phyloP scores from a whole-genome alignment of 2,888 invertebrate species.

The Gordius sp. region DNA sequence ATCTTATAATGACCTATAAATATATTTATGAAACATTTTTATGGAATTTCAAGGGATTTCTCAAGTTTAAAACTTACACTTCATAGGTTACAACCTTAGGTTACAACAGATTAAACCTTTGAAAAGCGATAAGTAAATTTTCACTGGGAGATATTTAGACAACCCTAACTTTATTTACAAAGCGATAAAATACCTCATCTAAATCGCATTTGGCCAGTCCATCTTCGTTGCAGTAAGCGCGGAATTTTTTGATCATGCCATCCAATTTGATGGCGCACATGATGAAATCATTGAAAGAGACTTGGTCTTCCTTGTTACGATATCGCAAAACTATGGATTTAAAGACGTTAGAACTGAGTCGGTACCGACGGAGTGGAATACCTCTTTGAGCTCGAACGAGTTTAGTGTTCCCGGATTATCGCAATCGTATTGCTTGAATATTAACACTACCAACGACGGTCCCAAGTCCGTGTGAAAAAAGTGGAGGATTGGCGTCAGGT shows the following conservation, averaged over 20 bases:
- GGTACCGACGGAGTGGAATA: conserved; percentile 61
- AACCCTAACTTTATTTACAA: too few relatives aligned
- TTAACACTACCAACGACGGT: too few relatives aligned
- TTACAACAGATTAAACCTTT: too few relatives aligned
- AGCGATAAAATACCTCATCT: too few relatives aligned
- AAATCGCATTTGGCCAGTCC: conserved; percentile 53
- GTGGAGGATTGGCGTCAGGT: too few relatives aligned
- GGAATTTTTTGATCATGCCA: conserved; percentile 59
- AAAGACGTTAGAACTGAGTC: conserved; percentile 58
- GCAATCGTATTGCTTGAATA: conserved; percentile 55
- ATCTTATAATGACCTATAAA: too few relatives aligned
- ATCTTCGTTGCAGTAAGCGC: conserved; percentile 30
- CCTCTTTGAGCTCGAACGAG: conserved; percentile 53
- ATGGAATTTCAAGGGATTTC: too few relatives aligned
- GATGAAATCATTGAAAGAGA: conserved; percentile 74
- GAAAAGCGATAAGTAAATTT: too few relatives aligned
- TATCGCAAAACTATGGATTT: conserved; percentile 69
- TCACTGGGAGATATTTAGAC: too few relatives aligned
- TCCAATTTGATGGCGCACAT: conserved; percentile 72
- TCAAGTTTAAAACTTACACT: too few relatives aligned
- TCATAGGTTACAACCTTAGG: not conserved
- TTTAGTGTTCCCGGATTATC: conserved; percentile 51
- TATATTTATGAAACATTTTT: too few relatives aligned
- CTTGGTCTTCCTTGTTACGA: conserved; percentile 48
- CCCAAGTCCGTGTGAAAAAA: too few relatives aligned